Percentiles rank a stretch among this genome's conserved stretches.
Conservation (phyloP, 2,888 invertebrate species). For the Eustalomyia histrio region DNA sequence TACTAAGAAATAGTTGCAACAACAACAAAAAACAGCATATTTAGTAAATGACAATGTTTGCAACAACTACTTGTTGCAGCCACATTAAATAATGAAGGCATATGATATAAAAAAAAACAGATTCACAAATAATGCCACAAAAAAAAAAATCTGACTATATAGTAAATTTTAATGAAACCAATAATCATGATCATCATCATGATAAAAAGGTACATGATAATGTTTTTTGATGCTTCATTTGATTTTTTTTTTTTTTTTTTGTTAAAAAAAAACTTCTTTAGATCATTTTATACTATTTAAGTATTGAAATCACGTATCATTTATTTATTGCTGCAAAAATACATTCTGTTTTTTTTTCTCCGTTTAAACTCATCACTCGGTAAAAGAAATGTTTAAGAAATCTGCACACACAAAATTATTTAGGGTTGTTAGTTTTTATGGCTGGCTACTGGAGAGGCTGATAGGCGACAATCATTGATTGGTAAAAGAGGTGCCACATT, state of each 20-base stretch:
- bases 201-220: conserved; percentile 48
- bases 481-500: neutral
- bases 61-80: conserved; percentile 65
- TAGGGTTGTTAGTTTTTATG: conserved; percentile 60
- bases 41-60: conserved; percentile 76
- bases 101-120: conserved; percentile 46
- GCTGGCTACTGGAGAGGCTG: neutral
- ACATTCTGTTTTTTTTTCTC: conserved; percentile 60
- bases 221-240: conserved; percentile 45
- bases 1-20: conserved; percentile 25
- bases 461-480: neutral
- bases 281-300: conserved; percentile 74
- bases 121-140: conserved; percentile 18
- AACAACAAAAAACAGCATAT: conserved; percentile 73
- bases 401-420: conserved; percentile 25
- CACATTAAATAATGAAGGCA: conserved; percentile 55
- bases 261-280: conserved; percentile 19
- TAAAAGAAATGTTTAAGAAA: conserved; percentile 32
- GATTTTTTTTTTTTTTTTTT: conserved; percentile 17
- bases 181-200: conserved; percentile 62
- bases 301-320: conserved; percentile 80
- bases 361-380: conserved; percentile 37
- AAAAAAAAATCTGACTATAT: conserved; percentile 48
- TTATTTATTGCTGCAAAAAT: conserved; percentile 79
- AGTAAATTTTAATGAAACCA: conserved; percentile 66